A percentile compares a stretch with the other conserved stretches of the same genome.
Evolutionary conservation across 2,113 vertebrate genomes (phyloP).

Genomic region (Lepus americanus): DNA sequence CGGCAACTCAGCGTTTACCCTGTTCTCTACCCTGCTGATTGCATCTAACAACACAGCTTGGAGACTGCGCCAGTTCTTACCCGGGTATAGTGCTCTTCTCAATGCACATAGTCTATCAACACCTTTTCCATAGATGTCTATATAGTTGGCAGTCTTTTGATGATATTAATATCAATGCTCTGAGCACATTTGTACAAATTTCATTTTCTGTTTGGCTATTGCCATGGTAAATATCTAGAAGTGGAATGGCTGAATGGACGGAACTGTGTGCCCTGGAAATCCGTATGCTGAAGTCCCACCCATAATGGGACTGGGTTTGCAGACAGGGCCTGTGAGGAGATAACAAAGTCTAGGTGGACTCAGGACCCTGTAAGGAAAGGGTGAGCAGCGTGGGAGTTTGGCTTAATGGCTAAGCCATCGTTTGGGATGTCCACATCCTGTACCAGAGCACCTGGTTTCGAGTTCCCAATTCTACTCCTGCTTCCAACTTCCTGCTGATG

Average conservation of each 20-base stretch:
- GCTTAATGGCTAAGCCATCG: too few species aligned
- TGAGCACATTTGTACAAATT: conserved; percentile 14
- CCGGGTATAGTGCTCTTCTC: background rate
- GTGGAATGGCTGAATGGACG: background rate
- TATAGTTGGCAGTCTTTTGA: background rate
- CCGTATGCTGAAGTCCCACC: background rate
- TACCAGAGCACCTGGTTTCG: too few species aligned
- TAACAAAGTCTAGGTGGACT: background rate
- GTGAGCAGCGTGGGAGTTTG: too few species aligned
- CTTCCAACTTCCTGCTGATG: too few species aligned
- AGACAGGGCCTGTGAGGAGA: background rate
- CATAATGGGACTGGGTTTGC: background rate
- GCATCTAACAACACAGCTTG: background rate
- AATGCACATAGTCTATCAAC: background rate
- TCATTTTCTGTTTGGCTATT: conserved; percentile 33
- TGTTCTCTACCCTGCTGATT: background rate
- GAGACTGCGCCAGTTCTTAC: background rate
- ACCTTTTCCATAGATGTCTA: background rate
- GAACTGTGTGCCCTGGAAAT: background rate
- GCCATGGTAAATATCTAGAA: conserved; percentile 31
- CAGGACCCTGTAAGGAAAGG: background rate
- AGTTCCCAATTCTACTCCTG: too few species aligned
- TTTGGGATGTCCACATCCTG: too few species aligned
- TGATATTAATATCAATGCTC: background rate
- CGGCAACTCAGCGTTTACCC: background rate